Conservation (phyloP, 2,113 vertebrate genomes). For the Sceloporus tristichus region DNA sequence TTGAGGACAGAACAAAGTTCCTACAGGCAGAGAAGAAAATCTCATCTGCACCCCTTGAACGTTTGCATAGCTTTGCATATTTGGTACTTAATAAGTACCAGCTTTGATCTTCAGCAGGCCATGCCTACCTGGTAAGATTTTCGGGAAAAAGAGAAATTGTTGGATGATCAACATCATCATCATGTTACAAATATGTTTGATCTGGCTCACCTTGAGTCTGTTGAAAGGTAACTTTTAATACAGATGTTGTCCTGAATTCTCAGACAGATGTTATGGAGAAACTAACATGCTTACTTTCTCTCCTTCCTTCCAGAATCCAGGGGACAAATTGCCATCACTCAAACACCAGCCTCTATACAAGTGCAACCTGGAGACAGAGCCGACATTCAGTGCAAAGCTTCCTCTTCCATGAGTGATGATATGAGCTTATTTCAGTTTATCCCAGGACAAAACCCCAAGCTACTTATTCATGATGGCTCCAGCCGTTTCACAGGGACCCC, state of each 20-base stretch:
- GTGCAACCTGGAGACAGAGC: too few species aligned
- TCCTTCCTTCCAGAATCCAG: background rate
- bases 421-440: background rate
- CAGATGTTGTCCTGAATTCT: too few species aligned
- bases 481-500: accelerated
- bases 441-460: slow-evolving; percentile 62
- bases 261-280: background rate
- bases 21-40: background rate
- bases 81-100: background rate
- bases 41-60: background rate
- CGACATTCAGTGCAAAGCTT: background rate
- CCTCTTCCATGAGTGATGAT: background rate
- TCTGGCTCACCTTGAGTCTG: background rate
- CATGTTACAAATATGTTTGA: background rate
- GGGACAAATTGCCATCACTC: background rate
- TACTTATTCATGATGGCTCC: slow-evolving; percentile 26
- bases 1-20: background rate
- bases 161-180: background rate
- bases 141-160: background rate
- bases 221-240: background rate
- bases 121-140: background rate
- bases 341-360: too few species aligned
- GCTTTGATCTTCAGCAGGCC: background rate
- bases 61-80: background rate
- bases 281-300: background rate